A percentile compares a stretch with the other conserved stretches of the same genome.
phyloP scores from a whole-genome alignment of 2,888 invertebrate genomes.

The Euplexia lucipara region DNA sequence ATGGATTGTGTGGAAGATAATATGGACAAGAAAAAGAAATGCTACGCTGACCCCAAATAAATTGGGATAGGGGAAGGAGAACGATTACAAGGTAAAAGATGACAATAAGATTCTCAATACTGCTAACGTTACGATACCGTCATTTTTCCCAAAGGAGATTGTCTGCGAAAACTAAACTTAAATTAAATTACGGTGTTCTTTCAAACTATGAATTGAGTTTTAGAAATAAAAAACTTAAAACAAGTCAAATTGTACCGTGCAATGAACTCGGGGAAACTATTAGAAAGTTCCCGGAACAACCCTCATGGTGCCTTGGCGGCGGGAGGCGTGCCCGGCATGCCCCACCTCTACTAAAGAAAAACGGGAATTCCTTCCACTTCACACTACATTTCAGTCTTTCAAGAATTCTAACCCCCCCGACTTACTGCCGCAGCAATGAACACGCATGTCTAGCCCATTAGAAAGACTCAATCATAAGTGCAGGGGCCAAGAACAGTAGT shows the following conservation, averaged over 20 bases:
- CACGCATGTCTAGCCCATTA: conserved; percentile 13
- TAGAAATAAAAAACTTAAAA: conserved; percentile 64
- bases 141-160: conserved; percentile 23
- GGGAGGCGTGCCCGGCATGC: conserved; percentile 78
- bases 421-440: conserved; percentile 45
- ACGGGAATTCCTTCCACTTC: conserved; percentile 43
- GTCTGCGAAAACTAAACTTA: conserved; percentile 36
- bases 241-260: conserved; percentile 74
- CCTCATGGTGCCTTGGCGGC: conserved; percentile 79
- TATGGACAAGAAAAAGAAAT: no score
- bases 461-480: conserved; percentile 25
- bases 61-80: no score
- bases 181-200: conserved; percentile 42
- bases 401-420: conserved; percentile 14
- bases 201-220: conserved; percentile 54
- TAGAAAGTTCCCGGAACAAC: conserved; percentile 81
- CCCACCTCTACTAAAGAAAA: conserved; percentile 63
- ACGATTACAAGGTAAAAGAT: no score
- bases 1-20: no score
- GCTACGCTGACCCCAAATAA: no score
- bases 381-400: conserved; percentile 58
- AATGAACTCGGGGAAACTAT: conserved; percentile 82
- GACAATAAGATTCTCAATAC: no score
- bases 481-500: conserved; percentile 39
- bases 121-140: background rate